Evolutionary conservation across 2,113 vertebrate species (phyloP).

Genomic region (Gopherus flavomarginatus): DNA sequence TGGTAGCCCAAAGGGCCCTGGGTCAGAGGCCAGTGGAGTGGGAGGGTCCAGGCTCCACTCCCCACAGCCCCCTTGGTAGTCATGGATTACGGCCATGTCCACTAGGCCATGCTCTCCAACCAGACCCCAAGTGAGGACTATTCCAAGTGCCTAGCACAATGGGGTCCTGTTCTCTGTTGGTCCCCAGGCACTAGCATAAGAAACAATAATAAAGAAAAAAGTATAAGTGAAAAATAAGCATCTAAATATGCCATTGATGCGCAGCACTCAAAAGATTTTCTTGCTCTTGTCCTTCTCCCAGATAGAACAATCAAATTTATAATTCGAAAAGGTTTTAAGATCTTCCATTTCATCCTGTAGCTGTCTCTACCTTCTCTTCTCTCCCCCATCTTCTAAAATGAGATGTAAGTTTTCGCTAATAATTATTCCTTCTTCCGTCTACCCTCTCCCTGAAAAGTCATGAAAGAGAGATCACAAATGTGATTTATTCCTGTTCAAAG

Average conservation of each 20-base stretch:
- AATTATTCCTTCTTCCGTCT: not conserved
- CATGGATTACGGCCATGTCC: too few relatives aligned
- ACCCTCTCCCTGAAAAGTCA: not conserved
- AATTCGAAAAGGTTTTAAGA: not conserved
- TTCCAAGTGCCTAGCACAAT: rapidly evolving
- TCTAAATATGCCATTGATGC: not conserved
- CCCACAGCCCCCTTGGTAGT: too few relatives aligned
- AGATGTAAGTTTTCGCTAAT: constrained; percentile 31
- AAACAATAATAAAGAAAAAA: not conserved
- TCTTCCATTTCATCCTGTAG: not conserved
- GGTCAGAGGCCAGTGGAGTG: too few relatives aligned
- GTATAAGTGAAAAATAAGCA: not conserved
- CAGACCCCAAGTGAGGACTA: not conserved
- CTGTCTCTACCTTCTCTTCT: not conserved
- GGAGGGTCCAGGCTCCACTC: too few relatives aligned
- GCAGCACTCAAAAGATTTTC: constrained; percentile 13
- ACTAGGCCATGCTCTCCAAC: too few relatives aligned
- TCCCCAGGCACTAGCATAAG: not conserved
- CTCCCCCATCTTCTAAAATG: constrained; percentile 10
- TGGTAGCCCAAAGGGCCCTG: too few relatives aligned
- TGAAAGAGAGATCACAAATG: not conserved
- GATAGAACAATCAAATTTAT: not conserved
- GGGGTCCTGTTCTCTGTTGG: not conserved
- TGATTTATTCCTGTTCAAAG: not conserved
- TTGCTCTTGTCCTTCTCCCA: not conserved